Percentiles rank a stretch among this genome's conserved stretches.
These are phyloP conservation scores for Diglossa brunneiventris DNA, from an alignment of 2,113 vertebrate genomes.

Conservation along the genomic window DNA sequence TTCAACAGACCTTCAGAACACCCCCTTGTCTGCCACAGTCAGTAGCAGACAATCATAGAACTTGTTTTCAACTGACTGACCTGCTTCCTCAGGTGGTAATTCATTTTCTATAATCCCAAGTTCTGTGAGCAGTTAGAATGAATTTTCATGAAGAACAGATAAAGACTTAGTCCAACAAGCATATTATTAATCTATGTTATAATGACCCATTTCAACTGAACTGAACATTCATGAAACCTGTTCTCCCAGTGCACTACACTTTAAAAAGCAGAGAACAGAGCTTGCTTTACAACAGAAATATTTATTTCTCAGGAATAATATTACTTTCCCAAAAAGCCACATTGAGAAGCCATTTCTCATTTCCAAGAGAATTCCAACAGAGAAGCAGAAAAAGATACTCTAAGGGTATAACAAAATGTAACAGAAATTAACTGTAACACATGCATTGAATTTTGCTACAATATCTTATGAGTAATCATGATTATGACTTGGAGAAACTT, in stretches of 20 bases:
- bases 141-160: neutral
- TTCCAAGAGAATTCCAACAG: slow-evolving; percentile 28
- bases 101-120: neutral
- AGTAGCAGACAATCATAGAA: neutral
- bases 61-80: neutral
- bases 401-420: neutral
- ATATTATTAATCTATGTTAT: neutral
- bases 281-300: neutral
- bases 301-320: neutral
- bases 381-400: slow-evolving; percentile 15
- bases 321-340: neutral
- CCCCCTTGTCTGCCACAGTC: neutral
- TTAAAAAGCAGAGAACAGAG: neutral
- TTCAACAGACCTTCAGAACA: neutral
- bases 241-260: neutral
- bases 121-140: neutral
- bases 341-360: slow-evolving; percentile 1
- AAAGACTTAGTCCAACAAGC: neutral
- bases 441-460: neutral
- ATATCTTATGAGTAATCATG: neutral
- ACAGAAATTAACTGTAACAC: slow-evolving; percentile 28
- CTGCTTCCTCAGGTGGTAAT: neutral
- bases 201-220: neutral
- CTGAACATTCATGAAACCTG: neutral
- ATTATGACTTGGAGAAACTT: neutral